Conservation (phyloP, 2,888 invertebrate species). For the Phragmatobia fuliginosa region DNA sequence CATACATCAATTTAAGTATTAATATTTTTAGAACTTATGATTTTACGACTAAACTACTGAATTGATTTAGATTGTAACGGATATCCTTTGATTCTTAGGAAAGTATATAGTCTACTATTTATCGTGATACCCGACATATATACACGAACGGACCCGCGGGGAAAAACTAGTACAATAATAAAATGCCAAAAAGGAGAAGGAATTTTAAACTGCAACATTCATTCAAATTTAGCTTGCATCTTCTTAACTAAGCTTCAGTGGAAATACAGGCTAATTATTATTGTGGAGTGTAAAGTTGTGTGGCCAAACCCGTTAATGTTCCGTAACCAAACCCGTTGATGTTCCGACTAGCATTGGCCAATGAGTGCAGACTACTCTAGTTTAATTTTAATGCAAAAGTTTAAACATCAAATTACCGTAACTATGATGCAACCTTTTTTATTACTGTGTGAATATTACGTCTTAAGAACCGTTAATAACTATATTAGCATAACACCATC, state of each 20-base stretch:
- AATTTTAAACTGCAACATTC: background rate
- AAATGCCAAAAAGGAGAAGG: too few species aligned
- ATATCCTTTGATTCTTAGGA: too few species aligned
- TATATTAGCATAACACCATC: constrained; percentile 23
- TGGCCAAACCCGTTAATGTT: background rate
- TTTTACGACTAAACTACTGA: too few species aligned
- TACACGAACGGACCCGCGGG: too few species aligned
- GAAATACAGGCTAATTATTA: background rate
- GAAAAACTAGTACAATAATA: too few species aligned
- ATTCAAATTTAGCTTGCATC: background rate
- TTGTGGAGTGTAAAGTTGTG: background rate
- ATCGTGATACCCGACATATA: too few species aligned
- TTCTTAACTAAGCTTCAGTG: background rate
- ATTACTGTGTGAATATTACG: constrained; percentile 4
- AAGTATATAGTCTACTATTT: too few species aligned
- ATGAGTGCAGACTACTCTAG: background rate
- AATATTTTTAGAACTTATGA: too few species aligned
- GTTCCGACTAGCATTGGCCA: background rate
- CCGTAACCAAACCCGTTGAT: background rate
- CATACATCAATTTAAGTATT: too few species aligned
- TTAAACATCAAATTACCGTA: constrained; percentile 1
- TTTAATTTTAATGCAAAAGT: background rate
- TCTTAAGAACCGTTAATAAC: constrained; percentile 12
- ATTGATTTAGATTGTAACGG: too few species aligned
- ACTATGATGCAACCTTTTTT: constrained; percentile 6